These are phyloP conservation scores for Myotis davidii DNA, from an alignment of 2,113 vertebrate species.

Conservation along the genomic window DNA sequence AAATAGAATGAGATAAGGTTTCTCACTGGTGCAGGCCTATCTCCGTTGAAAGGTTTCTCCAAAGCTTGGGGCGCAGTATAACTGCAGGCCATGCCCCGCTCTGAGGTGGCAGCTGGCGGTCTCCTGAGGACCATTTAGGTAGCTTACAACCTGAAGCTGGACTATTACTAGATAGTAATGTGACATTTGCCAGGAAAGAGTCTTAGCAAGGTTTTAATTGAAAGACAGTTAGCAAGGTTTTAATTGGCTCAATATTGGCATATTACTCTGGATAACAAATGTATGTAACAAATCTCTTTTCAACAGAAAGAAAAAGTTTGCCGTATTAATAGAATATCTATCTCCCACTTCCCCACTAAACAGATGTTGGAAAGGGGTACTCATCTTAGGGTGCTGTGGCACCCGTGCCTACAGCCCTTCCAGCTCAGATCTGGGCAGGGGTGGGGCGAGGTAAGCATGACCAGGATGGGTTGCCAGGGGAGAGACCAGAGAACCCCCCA, in stretches of 20 bases:
- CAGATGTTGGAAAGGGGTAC: background rate
- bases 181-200: background rate
- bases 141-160: background rate
- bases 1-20: background rate
- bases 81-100: background rate
- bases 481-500: background rate
- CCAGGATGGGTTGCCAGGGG: background rate
- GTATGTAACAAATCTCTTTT: background rate
- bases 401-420: background rate
- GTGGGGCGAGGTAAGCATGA: background rate
- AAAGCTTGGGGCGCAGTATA: background rate
- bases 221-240: background rate
- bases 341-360: background rate
- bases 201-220: background rate
- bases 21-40: background rate
- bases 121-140: background rate
- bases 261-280: background rate
- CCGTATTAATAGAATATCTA: background rate
- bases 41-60: background rate
- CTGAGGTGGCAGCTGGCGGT: background rate
- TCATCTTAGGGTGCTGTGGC: accelerated
- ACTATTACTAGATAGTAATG: background rate
- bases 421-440: background rate
- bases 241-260: background rate
- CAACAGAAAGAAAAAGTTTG: background rate